Evolutionary conservation across 2,113 vertebrate genomes (phyloP), one percentile per base, ranked within the genome.

Genomic region (Neofelis nebulosa): DNA sequence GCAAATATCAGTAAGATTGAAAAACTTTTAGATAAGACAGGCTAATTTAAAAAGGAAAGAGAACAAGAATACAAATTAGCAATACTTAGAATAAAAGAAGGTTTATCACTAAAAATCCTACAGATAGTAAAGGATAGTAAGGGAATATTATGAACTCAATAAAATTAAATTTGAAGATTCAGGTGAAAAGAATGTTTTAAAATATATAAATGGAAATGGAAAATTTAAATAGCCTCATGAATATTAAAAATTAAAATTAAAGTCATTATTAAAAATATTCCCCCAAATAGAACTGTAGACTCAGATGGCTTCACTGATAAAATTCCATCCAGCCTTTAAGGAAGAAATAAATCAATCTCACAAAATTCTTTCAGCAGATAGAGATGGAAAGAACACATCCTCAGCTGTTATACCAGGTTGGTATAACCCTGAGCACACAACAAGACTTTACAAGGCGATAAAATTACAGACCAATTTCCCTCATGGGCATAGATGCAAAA

Each of bases 1-100:
- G 85, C 89, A 94, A 89, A 36, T 94, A 52, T 18, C 68, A 83
- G 25, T 74, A 89, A 89, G 33, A 19, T 41, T 63, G 68, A 95
- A 79, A 89, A 66, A 10, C 19, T 19, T 15, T 33, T 27, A 66
- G 13, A 36, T 69, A 31, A 65, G 25, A 15, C 2, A 94, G 15
- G 80, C 21, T 29, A 18, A 65, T n/a, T 80, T 80, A 81, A 91
- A 3, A 48, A 52, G 66, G 27, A 45, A 21, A 81, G 63, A 1
- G 18, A 82, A 36, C 12, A 65, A 83, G 68, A 83, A 89, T n/a
- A 94, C 13, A 73, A 61, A 89, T 94, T 27, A 83, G 13, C 21
- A 41, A 83, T 71, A 83, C 9, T 63, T 31, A 1, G 2, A 57
- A 48, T 41, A 74, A 89, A 52, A 69, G 78, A 45, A 69, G 7